Percentiles rank a stretch among this genome's conserved stretches.
phyloP scores from a whole-genome alignment of 2,113 vertebrate genomes.

The Propithecus coquereli region DNA sequence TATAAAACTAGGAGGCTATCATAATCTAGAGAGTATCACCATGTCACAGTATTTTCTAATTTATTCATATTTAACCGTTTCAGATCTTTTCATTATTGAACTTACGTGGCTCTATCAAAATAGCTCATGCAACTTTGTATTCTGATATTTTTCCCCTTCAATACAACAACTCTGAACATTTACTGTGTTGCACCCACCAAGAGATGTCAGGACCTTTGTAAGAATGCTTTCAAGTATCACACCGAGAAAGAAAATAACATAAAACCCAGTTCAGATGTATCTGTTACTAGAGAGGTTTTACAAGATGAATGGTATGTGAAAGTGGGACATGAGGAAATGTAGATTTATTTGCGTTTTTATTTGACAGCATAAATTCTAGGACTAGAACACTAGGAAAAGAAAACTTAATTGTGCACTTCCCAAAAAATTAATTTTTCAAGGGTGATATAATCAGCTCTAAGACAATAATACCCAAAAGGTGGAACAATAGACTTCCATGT shows the following conservation, averaged over 20 bases:
- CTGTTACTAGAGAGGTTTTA: neutral
- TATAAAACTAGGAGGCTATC: neutral
- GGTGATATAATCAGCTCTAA: neutral
- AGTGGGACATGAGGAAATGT: neutral
- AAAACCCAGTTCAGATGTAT: neutral
- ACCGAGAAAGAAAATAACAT: neutral
- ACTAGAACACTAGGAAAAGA: neutral
- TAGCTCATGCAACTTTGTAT: neutral
- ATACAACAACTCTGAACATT: neutral
- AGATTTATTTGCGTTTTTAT: neutral
- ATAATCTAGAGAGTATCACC: neutral
- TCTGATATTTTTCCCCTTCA: neutral
- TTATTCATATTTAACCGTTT: neutral
- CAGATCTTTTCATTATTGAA: constrained; percentile 14
- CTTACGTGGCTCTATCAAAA: neutral
- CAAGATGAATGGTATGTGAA: neutral
- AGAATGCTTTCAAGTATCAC: neutral
- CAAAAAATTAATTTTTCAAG: neutral
- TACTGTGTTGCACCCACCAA: neutral
- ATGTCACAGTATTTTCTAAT: neutral
- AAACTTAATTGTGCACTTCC: neutral
- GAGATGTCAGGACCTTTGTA: neutral
- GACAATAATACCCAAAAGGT: neutral
- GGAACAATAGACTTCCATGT: neutral
- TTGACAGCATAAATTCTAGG: neutral